Evolutionary conservation across 1,140 invertebrate species (phyloP), one percentile per base, ranked within the genome.

Genomic region (Hyphantria cunea): DNA sequence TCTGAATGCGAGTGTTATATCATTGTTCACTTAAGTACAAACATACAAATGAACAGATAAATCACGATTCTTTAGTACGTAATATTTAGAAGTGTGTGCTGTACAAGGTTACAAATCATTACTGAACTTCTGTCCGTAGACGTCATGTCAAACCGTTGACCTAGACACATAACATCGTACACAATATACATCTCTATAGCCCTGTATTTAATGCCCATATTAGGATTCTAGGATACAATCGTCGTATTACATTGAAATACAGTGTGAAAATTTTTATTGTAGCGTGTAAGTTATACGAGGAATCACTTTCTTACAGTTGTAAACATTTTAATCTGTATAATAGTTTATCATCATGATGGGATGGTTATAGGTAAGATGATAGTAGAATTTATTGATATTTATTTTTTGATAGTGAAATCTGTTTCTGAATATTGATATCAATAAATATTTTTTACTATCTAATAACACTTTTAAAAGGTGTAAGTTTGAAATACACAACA

Each of bases 101-200:
- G 60, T 64, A 73, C 71, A 78, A 78, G 76, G 76, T 68, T 72
- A 67, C 37, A 14, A 64, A 31, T 60, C 54, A 56, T 69, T 69
- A 74, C 69, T 60, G 65, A 66, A 68, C 55, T 34, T 14, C 49
- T 51, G 53, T 31, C 42, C 32, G 32, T 33, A 66, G 17, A 25
- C 17, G 17, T 25, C 17, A 25, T 25, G 17, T 25, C 17, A 25
- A 25, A 25, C 17, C 17, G 17, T 25, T 25, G 17, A 25, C 17
- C 17, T 25, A 25, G 17, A 25, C 17, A 25, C 17, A 39, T 52
- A 48, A n/a, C 10, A n/a, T n/a, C 64, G 25, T 56, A 69, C 25
- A 51, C 59, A 6, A 60, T 64, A 62, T 42, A 68, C 52, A 54
- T 33, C 37, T 59, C 52, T 76, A 73, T 64, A 41, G 3, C 44